A percentile compares a stretch with the other conserved stretches of the same genome.
These are phyloP conservation scores for Andrena cerasifolii DNA, from an alignment of 1,140 invertebrate genomes.

Conservation along the genomic window DNA sequence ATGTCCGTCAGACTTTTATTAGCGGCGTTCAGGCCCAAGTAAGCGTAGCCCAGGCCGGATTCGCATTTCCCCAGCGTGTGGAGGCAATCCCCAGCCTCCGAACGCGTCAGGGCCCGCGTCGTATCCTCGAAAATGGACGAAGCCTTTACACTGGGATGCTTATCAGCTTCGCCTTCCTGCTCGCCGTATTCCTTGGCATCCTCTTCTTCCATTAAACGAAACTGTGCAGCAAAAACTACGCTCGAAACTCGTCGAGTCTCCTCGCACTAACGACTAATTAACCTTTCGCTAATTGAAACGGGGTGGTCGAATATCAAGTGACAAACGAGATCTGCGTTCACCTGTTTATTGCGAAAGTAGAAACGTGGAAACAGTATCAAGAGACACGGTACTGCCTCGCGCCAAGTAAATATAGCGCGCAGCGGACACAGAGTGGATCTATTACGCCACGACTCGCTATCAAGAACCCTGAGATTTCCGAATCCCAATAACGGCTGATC, in stretches of 20 bases:
- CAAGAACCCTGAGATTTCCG: too few relatives aligned
- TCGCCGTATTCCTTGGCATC: conserved; percentile 1
- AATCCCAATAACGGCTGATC: too few relatives aligned
- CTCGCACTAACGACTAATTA: neutral
- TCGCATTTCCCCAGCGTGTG: conserved; percentile 53
- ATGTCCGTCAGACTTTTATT: conserved; percentile 47
- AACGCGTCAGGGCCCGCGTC: conserved; percentile 5
- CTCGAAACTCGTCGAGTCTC: too few relatives aligned
- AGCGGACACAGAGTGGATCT: too few relatives aligned
- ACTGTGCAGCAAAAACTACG: too few relatives aligned
- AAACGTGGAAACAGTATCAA: too few relatives aligned
- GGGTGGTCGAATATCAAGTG: neutral
- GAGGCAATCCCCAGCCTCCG: conserved; percentile 54
- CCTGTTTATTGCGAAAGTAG: conserved; percentile 12
- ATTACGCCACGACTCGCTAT: too few relatives aligned
- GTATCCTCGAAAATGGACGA: neutral
- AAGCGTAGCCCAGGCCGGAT: conserved; percentile 41
- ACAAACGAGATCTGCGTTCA: neutral
- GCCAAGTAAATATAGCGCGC: too few relatives aligned
- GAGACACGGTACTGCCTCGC: too few relatives aligned
- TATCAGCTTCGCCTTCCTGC: neutral
- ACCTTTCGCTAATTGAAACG: neutral
- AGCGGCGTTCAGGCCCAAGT: conserved; percentile 48
- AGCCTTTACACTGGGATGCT: neutral
- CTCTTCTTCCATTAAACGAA: neutral